Base-by-base conservation (phyloP, 2,113 vertebrate species). In the Elephantulus edwardii region DNA sequence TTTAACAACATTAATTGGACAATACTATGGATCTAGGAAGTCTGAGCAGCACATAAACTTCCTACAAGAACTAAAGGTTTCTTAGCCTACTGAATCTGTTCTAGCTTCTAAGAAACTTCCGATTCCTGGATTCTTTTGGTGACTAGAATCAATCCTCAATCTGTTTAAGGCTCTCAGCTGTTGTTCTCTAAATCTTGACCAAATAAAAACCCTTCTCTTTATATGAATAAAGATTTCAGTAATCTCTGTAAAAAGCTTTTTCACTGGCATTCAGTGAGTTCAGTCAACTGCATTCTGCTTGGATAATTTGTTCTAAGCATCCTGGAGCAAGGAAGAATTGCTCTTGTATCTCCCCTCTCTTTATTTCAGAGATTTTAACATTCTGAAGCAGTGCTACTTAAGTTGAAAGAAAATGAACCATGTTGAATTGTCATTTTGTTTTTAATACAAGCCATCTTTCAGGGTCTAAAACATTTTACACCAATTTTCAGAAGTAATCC, bases 401-500 rank as follows among this genome's bases (percentile, higher is more conserved):
- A 80, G 40, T 26, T 42, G 28, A 60, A 56, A 56, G 4, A 56
- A 89, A 91, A 76, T 58, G 33, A 86, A 62, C 76, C 56, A 68
- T 24, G 48, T 38, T 56, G 66, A 71, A 5, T 60, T 83, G 74
- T 89, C 54, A 83, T 74, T 89, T 86, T 70, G 58, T 56, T 40
- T 79, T 91, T 83, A 91, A 58, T 70, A 33, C 11, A 87, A 30
- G 66, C 58, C 33, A 10, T 70, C 46, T 77, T 60, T 30, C 52
- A 58, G 26, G 58, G 26, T 60, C 58, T 60, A 3, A 64, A 81
- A 70, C 66, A 85, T 75, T 94, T 86, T 83, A 70, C 19, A 68
- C 44, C 46, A 56, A 70, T 30, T 92, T 92, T 74, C 46, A 83
- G 75, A 60, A 93, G 77, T n/a, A 86, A 83, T 83, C 90, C 54